Conservation (phyloP, 2,113 vertebrate genomes). For the Zapus hudsonius region DNA sequence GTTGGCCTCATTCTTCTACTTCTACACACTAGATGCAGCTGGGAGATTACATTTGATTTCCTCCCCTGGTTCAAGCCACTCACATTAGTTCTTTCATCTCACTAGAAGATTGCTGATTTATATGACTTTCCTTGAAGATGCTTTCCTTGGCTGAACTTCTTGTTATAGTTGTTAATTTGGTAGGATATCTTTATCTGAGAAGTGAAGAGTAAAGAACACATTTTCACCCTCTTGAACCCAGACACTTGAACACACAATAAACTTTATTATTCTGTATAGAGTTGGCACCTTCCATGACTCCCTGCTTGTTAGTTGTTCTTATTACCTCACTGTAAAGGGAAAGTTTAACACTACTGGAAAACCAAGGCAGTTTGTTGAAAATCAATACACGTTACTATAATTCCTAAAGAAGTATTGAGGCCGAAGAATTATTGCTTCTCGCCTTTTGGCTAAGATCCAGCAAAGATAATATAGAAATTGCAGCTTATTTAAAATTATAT, state of each 20-base stretch:
- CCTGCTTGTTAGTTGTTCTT: background rate
- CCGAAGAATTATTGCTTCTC: no score
- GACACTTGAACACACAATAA: background rate
- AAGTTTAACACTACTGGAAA: no score
- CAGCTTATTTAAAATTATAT: no score
- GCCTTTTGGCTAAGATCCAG: no score
- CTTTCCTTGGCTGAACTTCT: background rate
- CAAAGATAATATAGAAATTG: no score
- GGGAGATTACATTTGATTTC: no score
- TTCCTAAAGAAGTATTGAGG: no score
- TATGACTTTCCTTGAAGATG: background rate
- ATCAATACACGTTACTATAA: background rate
- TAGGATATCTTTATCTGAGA: background rate
- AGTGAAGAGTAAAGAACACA: background rate
- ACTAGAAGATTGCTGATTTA: background rate
- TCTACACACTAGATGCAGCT: no score
- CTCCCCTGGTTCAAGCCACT: background rate
- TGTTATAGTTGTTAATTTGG: background rate
- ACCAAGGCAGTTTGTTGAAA: background rate
- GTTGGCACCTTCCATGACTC: background rate
- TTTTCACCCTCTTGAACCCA: background rate
- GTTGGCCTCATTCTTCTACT: background rate
- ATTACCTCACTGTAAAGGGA: no score
- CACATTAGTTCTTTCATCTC: background rate
- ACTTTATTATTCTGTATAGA: background rate